Base-by-base conservation (phyloP, 2,888 invertebrate species). In the Dicranocentrus wangi region DNA sequence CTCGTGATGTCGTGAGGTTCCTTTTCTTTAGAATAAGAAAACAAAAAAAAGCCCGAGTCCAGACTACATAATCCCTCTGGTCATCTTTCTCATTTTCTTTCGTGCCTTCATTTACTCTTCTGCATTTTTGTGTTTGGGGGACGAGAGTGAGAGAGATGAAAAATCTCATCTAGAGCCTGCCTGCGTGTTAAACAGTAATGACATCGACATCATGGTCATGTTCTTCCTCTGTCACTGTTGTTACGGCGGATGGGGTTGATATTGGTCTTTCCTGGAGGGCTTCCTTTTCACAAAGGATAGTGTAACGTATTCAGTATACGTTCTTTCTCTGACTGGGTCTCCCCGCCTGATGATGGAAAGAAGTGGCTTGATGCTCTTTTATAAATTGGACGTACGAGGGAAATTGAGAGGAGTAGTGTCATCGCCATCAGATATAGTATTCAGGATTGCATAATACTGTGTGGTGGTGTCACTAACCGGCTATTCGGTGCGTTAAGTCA, bases 101-200 rank as follows among this genome's bases (percentile, higher is more conserved):
- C 17, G 21, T 53, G 25, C 47, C 51, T 68, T 25, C 60, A 27
- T 69, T 77, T 70, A 53, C 53, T 60, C 66, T 19, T 53, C 63
- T 13, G 58, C 32, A 47, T 47, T 28, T 21, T 21, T 42, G 25
- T 42, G 63, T 51, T 53, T 58, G 58, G 3, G 42, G 28, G 15
- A 1, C 19, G 27, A 21, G 21, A 43, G 65, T 15, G 60, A 42
- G 5, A 47, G 25, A 63, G 27, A 55, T 76, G 77, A 70, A 70
- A 70, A 78, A 70, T 78, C 78, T 78, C 63, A 78, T 70, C 78
- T 69, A 70, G 77, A 77, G 47, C 70, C 70, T 70, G 63, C 32
- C 78, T 70, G 60, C 77, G 69, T 68, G 60, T 68, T 77, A 69
- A 77, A 69, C 69, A 68, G 61, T 69, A 77, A 77, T 77, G 77